Base-by-base conservation (phyloP, 2,113 vertebrate species). In the Stictonetta naevosa region DNA sequence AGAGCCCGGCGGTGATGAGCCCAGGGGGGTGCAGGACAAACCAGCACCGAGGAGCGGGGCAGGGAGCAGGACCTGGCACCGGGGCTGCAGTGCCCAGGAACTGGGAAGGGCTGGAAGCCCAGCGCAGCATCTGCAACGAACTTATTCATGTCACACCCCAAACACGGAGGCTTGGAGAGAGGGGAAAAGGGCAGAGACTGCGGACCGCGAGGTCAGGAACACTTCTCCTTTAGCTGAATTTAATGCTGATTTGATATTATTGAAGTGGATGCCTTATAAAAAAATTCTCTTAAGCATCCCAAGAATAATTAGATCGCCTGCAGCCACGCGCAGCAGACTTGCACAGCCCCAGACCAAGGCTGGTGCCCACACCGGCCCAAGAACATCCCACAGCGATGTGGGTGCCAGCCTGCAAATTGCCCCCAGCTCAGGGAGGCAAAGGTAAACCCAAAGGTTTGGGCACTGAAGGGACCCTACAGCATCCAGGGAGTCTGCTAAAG, bases 161-260 rank as follows among this genome's bases (percentile, higher is more conserved):
- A 86, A 63, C 0, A 0, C 2, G 0, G 13, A 42, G 40, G 36
- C 33, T 62, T 3, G 16, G 48, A 77, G 8, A 4, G 6, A 10
- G 28, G 25, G 8, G 19, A 3, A 40, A 28, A 79, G 48, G 72
- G 33, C 33, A 59, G 31, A 64, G 59, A 18, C 20, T 15, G 50
- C 50, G 25, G 40, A 52, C 18, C 1, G 0, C 0, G 2, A 81
- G 80, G 58, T 64, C 56, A 36, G 48, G 33, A 63, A 31, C 4
- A 16, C n/a, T 64, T 40, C 33, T 68, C 55, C 79, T 83, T 40
- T 2, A 53, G 67, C n/a, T 50, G 40, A 33, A 62, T 80, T 92
- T 80, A 4, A 0, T 36, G 10, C 64, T 11, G 55, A 56, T 28
- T 53, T 14, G 14, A 16, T 28, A 21, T 15, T 67, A 48, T 3